These are phyloP conservation scores for Odontamblyopus rebecca DNA, from an alignment of 2,797 vertebrate genomes.

Conservation along the genomic window DNA sequence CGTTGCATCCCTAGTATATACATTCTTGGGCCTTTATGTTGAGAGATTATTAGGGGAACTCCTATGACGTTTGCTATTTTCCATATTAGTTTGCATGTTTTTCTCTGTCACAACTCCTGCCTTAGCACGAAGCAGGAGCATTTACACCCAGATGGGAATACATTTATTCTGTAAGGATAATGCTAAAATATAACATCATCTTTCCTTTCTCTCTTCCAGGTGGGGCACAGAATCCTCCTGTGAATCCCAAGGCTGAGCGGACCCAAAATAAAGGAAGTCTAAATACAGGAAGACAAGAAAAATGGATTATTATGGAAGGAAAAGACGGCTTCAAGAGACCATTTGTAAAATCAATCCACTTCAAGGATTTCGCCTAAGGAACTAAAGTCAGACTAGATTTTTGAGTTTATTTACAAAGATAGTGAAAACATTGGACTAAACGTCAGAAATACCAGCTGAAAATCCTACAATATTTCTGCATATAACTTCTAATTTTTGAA, in stretches of 20 bases:
- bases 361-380: constrained; percentile 46
- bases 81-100: background rate
- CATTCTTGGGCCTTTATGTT: background rate
- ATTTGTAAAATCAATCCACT: constrained; percentile 46
- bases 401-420: constrained; percentile 7
- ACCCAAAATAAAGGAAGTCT: constrained; percentile 26
- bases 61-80: background rate
- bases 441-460: background rate
- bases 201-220: constrained; percentile 56
- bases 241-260: constrained; percentile 27
- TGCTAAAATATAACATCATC: background rate
- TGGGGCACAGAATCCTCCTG: constrained; percentile 31
- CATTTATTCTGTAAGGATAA: background rate
- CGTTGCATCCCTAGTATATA: background rate
- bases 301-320: constrained; percentile 49
- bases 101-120: background rate
- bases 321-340: constrained; percentile 43
- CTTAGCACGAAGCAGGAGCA: background rate
- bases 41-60: background rate
- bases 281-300: constrained; percentile 31
- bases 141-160: background rate
- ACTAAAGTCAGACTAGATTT: constrained; percentile 20
- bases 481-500: constrained; percentile 11
- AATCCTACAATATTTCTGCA: background rate
- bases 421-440: constrained; percentile 7